Evolutionary conservation across 2,888 invertebrate species (phyloP), one percentile per base, ranked within the genome.

Genomic region (Tenodera sinensis): DNA sequence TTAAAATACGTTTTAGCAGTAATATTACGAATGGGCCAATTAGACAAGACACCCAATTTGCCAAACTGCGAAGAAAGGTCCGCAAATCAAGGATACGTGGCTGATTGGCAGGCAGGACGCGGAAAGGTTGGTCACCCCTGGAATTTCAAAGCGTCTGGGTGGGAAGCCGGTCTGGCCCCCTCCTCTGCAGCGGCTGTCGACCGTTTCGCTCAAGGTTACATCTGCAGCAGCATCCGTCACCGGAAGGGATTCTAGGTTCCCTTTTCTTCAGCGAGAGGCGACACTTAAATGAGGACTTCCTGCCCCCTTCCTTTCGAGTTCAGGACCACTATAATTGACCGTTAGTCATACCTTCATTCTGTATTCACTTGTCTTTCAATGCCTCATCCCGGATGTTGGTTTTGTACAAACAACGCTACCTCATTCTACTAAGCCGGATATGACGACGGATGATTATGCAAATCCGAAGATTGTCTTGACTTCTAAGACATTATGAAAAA

Each of bases 181-280:
- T 12, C 85, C 54, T 27, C 15, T 54, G 12, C 28, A 34, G 14
- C 87, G 83, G 87, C 30, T 34, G 27, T 28, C 84, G 54, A 42
- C 47, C 85, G 54, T 71, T 71, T 54, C 47, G n/a, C 81, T 87
- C 87, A 87, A 87, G 83, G 87, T 87, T 87, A 87, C 82, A 42
- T 34, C 42, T 83, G 34, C 27, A 28, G 34, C 83, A 83, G 54
- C 54, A 71, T 71, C 54, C 54, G 54, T 71, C 54, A 71, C 54
- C 54, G 54, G 54, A 71, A 71, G 54, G 54, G 54, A 71, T 25
- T 25, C 20, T 25, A 71, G 20, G 54, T 6, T 71, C 54, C 25
- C 54, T 71, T 71, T 71, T 71, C 54, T 71, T 71, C 54, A 20
- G 12, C 42, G 42, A 42, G 54, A 71, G 54, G 54, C 54, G 20